Conservation (phyloP, 2,888 invertebrate genomes). For the Lasius platythorax region DNA sequence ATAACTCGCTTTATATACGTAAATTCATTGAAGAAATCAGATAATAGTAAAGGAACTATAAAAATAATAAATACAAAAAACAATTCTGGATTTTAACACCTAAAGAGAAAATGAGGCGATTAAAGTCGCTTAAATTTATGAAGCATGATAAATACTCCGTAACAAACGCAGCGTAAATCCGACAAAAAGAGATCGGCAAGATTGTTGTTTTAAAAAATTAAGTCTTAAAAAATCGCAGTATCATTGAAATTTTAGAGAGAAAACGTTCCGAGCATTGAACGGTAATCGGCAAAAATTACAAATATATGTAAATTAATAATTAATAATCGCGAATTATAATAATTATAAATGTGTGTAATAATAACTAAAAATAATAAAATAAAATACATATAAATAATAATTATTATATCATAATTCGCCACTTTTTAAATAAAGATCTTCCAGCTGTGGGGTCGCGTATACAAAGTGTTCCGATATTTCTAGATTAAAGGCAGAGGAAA, state of each 20-base stretch:
- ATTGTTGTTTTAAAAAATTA: neutral
- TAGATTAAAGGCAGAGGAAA: neutral
- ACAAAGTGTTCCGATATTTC: neutral
- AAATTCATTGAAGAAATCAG: neutral
- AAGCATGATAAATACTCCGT: neutral
- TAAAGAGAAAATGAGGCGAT: neutral
- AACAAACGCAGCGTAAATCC: neutral
- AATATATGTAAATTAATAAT: neutral
- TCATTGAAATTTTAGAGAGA: neutral
- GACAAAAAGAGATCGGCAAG: neutral
- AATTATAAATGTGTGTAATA: neutral
- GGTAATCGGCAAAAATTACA: neutral
- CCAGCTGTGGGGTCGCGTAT: neutral
- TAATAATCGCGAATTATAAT: neutral
- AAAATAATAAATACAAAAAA: constrained; percentile 3
- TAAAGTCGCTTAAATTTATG: constrained; percentile 11
- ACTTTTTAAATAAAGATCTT: neutral
- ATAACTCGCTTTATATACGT: neutral
- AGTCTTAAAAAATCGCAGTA: neutral
- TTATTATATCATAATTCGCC: neutral
- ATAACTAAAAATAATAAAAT: neutral
- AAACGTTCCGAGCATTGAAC: neutral
- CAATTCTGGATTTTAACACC: neutral
- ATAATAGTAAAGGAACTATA: neutral
- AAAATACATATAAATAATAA: constrained; percentile 2